Evolutionary conservation across 2,113 vertebrate genomes (phyloP).

Genomic region (Leucopsar rothschildi): DNA sequence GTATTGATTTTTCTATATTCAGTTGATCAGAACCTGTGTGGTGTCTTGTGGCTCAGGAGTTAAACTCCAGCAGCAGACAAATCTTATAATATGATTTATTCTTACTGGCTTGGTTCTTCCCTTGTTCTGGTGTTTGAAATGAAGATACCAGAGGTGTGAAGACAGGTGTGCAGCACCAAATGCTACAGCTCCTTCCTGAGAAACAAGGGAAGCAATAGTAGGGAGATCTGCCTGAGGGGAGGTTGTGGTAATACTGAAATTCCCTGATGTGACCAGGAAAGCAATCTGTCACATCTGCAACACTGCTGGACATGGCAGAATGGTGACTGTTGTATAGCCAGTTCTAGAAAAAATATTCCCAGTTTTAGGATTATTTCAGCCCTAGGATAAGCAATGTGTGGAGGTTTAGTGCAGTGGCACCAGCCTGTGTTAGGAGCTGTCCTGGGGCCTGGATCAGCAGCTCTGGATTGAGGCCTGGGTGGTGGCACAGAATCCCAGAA

Average conservation of each 20-base stretch:
- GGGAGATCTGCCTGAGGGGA: background rate
- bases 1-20: background rate
- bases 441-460: background rate
- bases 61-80: background rate
- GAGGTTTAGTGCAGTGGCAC: background rate
- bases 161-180: background rate
- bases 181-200: background rate
- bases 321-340: background rate
- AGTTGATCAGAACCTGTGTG: fast-evolving
- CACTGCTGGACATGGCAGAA: background rate
- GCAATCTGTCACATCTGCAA: background rate
- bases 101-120: background rate
- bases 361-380: background rate
- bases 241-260: background rate
- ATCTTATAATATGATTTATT: background rate
- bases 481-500: background rate
- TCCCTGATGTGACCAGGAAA: background rate
- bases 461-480: background rate
- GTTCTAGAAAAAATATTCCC: background rate
- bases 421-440: background rate
- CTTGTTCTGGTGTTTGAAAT: background rate
- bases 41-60: background rate
- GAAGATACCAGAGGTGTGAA: background rate
- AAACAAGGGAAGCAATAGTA: background rate
- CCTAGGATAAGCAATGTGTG: background rate